These are phyloP conservation scores for Dione vanillae DNA, from an alignment of 2,888 invertebrate species.

Conservation along the genomic window DNA sequence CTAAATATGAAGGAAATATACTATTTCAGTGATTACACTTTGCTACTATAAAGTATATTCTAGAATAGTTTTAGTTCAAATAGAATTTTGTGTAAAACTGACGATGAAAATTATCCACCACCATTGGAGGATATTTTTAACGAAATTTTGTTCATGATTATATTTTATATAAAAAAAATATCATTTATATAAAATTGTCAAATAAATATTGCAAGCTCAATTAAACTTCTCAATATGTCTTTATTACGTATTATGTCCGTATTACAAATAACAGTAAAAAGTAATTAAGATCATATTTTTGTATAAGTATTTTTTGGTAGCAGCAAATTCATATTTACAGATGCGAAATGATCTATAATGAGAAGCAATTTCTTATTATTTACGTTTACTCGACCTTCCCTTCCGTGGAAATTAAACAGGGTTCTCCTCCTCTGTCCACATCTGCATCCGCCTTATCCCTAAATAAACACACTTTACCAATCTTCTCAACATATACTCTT, in stretches of 20 bases:
- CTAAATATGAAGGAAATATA: constrained; percentile 21
- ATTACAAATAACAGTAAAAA: background rate
- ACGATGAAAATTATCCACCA: no score
- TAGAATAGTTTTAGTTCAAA: background rate
- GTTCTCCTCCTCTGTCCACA: background rate
- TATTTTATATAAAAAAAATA: no score
- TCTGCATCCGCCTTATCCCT: background rate
- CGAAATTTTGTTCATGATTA: no score
- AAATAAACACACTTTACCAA: background rate
- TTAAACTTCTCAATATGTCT: background rate
- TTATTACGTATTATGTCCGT: background rate
- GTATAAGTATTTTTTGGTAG: background rate
- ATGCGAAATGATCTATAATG: background rate
- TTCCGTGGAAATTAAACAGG: constrained; percentile 19
- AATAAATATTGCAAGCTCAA: background rate
- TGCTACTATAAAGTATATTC: background rate
- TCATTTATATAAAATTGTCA: background rate
- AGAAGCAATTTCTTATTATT: constrained; percentile 6
- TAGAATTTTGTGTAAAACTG: no score
- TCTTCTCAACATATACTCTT: background rate
- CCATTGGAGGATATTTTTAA: no score
- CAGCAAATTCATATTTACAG: background rate
- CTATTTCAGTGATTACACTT: background rate
- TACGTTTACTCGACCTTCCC: constrained; percentile 14
- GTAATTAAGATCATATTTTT: background rate